Evolutionary conservation across 1,140 invertebrate genomes (phyloP).

Genomic region (Andricus grossulariae): DNA sequence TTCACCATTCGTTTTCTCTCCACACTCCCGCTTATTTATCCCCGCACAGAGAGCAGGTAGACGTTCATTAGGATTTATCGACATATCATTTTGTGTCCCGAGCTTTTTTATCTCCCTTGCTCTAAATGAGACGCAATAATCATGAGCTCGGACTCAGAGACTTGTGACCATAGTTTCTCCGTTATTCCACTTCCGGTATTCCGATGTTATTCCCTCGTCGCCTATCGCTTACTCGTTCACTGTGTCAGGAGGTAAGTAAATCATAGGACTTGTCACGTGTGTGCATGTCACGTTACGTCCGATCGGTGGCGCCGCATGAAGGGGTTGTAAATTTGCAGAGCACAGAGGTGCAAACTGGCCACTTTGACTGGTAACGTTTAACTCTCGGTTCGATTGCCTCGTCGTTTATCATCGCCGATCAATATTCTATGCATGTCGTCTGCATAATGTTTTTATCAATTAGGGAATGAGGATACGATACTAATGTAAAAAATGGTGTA

Average conservation of each 20-base stretch:
- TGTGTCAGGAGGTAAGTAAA: conserved; percentile 51
- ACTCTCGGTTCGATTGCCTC: conserved; percentile 54
- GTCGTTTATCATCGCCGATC: conserved; percentile 57
- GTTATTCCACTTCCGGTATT: conserved; percentile 10
- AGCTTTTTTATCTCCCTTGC: conserved; percentile 58
- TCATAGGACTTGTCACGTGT: conserved; percentile 55
- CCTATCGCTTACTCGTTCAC: conserved; percentile 12
- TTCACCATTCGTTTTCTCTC: conserved; percentile 41
- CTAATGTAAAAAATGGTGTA: background rate
- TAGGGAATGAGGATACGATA: background rate
- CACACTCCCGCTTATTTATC: conserved; percentile 66
- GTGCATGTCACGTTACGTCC: conserved; percentile 56
- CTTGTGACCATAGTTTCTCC: conserved; percentile 37
- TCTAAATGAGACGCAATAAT: conserved; percentile 67
- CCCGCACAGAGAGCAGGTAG: conserved; percentile 67
- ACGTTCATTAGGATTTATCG: conserved; percentile 75
- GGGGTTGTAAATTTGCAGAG: conserved; percentile 65
- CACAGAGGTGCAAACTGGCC: conserved; percentile 62
- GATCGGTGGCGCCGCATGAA: conserved; percentile 59
- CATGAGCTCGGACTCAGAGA: conserved; percentile 57
- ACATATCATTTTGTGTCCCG: conserved; percentile 67
- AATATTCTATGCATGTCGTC: conserved; percentile 39
- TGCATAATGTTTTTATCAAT: background rate
- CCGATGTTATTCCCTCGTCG: background rate
- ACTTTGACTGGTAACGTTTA: conserved; percentile 59